Percentiles rank a stretch among this genome's conserved stretches.
These are phyloP conservation scores for Enteromius radiatus DNA, from an alignment of 2,797 vertebrate species.

Conservation along the genomic window DNA sequence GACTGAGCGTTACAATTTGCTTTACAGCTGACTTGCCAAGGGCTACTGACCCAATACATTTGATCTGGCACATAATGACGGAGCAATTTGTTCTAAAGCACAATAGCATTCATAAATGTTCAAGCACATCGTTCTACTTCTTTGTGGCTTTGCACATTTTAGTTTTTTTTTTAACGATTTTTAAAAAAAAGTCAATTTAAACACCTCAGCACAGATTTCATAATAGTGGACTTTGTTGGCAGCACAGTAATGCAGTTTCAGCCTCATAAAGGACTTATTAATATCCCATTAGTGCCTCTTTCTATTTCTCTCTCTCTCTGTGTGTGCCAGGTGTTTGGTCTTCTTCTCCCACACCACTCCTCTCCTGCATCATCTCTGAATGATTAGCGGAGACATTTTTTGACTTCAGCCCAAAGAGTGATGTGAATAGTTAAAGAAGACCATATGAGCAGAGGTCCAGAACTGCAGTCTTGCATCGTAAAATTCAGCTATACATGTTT, in stretches of 20 bases:
- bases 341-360: neutral
- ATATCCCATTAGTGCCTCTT: slow-evolving; percentile 37
- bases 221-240: neutral
- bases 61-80: neutral
- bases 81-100: neutral
- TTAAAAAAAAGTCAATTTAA: neutral
- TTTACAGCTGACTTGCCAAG: neutral
- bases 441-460: slow-evolving; percentile 16
- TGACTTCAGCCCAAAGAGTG: slow-evolving; percentile 9
- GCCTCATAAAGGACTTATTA: slow-evolving; percentile 20
- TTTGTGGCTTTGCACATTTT: neutral
- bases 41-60: neutral
- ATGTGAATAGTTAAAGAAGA: slow-evolving; percentile 11
- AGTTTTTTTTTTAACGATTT: neutral
- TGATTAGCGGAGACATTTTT: slow-evolving; percentile 2
- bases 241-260: neutral
- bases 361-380: neutral
- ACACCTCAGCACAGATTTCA: neutral
- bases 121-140: neutral
- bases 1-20: too few species aligned
- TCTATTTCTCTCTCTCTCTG: slow-evolving; percentile 3
- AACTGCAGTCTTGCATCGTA: neutral
- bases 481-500: slow-evolving; percentile 13
- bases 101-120: neutral
- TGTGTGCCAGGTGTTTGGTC: slow-evolving; percentile 9